Evolutionary conservation across 2,113 vertebrate species (phyloP), one percentile per base, ranked within the genome.

Genomic region (Tetrao urogallus): DNA sequence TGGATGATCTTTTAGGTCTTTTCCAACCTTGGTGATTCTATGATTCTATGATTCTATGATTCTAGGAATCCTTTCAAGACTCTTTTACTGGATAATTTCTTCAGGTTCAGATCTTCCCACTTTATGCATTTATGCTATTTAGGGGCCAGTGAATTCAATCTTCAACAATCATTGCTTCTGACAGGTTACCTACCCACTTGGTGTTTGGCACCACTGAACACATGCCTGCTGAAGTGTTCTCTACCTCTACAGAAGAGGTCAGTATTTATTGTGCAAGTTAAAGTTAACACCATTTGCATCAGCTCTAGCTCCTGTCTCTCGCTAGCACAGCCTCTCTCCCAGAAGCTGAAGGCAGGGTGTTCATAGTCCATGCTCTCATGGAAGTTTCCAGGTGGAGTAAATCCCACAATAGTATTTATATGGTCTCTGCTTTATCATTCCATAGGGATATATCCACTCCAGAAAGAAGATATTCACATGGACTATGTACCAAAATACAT

Each of bases 361-460:
- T 20, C 13, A 14, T 22, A 6, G 17, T 38, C 22, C 21, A 13
- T 36, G 56, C 61, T 70, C 0, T 0, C 15, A 43, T n/a, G 72
- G 13, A 72, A 9, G 12, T 2, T 85, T 66, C 27, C 61, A 40
- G 0, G 1, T 0, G 5, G 13, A 66, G 4, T 17, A 60, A 15
- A 60, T 67, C 18, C 24, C 60, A 63, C 9, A 54, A 5, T 38
- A 9, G 48, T 13, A 40, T 58, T 67, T 45, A 8, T 40, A 20
- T 18, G 38, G 2, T 36, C 13, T 21, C 27, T 34, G 10, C 25
- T 74, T 83, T 77, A 76, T 57, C 13, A 30, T 36, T 77, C 60
- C 48, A 11, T 22, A 71, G 18, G 5, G 88, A 92, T 70, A 66
- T 30, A 13, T 6, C 50, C 6, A 12, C 34, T 47, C 9, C 11